Evolutionary conservation across 1,140 invertebrate genomes (phyloP).

Genomic region (Venustaconcha ellipsiformis): DNA sequence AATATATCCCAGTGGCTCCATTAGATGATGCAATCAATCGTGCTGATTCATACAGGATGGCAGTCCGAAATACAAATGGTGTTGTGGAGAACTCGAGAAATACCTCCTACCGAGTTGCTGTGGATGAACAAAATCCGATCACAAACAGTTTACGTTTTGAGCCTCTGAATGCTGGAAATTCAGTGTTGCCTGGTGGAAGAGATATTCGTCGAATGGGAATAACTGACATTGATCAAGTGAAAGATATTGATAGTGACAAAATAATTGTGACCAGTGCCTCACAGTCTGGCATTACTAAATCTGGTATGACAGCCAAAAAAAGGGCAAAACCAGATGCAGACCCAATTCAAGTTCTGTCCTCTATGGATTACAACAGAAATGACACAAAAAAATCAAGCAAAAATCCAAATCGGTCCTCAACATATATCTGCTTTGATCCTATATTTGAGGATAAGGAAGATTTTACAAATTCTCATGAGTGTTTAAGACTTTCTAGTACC

Average conservation of each 20-base stretch:
- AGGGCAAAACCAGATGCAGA: slow-evolving; percentile 39
- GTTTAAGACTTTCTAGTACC: slow-evolving; percentile 44
- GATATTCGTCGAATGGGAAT: slow-evolving; percentile 59
- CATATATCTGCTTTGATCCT: slow-evolving; percentile 63
- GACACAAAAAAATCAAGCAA: slow-evolving; percentile 37
- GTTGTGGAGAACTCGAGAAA: slow-evolving; percentile 42
- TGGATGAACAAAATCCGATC: slow-evolving; percentile 40
- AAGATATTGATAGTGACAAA: slow-evolving; percentile 19
- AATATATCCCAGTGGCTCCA: slow-evolving; percentile 10
- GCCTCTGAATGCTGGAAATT: slow-evolving; percentile 37
- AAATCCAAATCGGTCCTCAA: slow-evolving; percentile 52
- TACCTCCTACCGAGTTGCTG: slow-evolving; percentile 51
- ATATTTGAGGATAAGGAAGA: slow-evolving; percentile 62
- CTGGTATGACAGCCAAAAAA: slow-evolving; percentile 23
- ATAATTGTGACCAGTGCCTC: slow-evolving; percentile 1
- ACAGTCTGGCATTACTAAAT: slow-evolving; percentile 5
- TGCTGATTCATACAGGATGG: slow-evolving; percentile 60
- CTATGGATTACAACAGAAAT: slow-evolving; percentile 26
- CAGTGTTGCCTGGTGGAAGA: slow-evolving; percentile 23
- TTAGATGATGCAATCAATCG: slow-evolving; percentile 30
- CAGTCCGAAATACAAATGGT: slow-evolving; percentile 53
- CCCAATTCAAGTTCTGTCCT: slow-evolving; percentile 41
- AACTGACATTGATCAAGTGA: slow-evolving; percentile 60
- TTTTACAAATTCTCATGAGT: slow-evolving; percentile 19
- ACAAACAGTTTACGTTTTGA: slow-evolving; percentile 43